Evolutionary conservation across 2,113 vertebrate species (phyloP), one percentile per base, ranked within the genome.

Genomic region (Lathamus discolor): DNA sequence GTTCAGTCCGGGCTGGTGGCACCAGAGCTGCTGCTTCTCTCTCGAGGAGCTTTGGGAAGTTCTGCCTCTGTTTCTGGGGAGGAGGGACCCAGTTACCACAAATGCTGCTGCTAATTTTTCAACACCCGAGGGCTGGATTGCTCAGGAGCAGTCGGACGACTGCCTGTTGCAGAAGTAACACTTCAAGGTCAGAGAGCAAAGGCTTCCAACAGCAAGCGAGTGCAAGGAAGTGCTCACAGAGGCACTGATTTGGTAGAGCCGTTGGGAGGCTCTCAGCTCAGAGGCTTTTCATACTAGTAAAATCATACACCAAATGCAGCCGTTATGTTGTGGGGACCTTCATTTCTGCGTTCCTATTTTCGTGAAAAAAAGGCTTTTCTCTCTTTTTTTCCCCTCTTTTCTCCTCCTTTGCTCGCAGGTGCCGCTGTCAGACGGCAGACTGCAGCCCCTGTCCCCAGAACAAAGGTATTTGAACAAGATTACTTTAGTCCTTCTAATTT

Each of bases 401-500:
- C 19, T 86, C 3, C 72, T 92, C 48, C 10, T 86, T 87, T 96
- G 69, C 83, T 85, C 96, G 70, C 96, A 98, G 97, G 94, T 98
- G 51, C 98, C 97, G 54, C 94, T 98, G 43, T 95, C 98, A 92
- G 98, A 98, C 44, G 92, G 96, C 91, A 97, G 97, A 95, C 89
- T 95, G 68, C 97, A 96, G 89, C 95, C 98, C 1, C 91, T 96
- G 43, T 98, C 98, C 59, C 98, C 98, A 63, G 98, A 98, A 55
- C 97, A 97, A 96, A 98, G 98, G 98, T 98, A 98, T 72, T 96
- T 81, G 73, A 17, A 3, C 77, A 86, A 61, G 17, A n/a, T 41
- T 62, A 12, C n/a, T 70, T 70, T 27, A 15, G 5, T n/a, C 9
- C 69, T 90, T 81, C 39, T n/a, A 52, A 59, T 70, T 39, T 51